Percentiles rank a stretch among this genome's conserved stretches.
These are phyloP conservation scores for Silurus aristotelis DNA, from an alignment of 2,797 vertebrate species.

Conservation along the genomic window DNA sequence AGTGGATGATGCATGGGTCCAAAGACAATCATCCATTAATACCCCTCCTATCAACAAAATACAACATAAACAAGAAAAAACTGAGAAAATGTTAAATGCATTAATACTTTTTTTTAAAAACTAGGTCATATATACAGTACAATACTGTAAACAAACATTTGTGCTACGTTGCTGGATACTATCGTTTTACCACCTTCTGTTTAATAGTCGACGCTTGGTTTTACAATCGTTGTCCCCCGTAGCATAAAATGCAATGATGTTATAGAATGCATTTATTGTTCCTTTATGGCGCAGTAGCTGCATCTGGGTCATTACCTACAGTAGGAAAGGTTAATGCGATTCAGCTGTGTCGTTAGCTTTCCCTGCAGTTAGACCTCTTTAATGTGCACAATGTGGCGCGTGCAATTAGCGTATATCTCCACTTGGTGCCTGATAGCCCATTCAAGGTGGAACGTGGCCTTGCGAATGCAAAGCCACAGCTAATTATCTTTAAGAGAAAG, in stretches of 20 bases:
- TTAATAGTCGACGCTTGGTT: conserved; percentile 2
- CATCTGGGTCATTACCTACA: conserved; percentile 40
- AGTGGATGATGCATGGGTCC: conserved; percentile 5
- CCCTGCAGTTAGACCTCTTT: conserved; percentile 47
- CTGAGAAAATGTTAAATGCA: neutral
- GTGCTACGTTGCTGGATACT: neutral
- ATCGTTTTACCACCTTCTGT: conserved; percentile 16
- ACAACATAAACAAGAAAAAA: neutral
- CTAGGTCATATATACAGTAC: neutral
- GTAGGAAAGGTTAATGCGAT: conserved; percentile 51
- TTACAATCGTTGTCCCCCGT: conserved; percentile 20
- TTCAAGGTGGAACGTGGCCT: conserved; percentile 42
- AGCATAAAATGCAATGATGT: conserved; percentile 21
- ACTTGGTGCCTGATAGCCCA: conserved; percentile 43
- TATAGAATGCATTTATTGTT: conserved; percentile 41
- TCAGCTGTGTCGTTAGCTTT: conserved; percentile 40
- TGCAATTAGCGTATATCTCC: conserved; percentile 51
- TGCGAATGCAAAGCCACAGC: conserved; percentile 44
- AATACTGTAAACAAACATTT: neutral
- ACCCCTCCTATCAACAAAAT: neutral
- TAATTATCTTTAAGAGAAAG: conserved; percentile 49
- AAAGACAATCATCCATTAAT: neutral
- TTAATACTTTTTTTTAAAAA: no score
- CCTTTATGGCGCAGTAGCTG: conserved; percentile 17
- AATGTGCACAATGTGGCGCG: conserved; percentile 44